phyloP scores from a whole-genome alignment of 1,140 invertebrate species.

The Globodera ellingtonae region DNA sequence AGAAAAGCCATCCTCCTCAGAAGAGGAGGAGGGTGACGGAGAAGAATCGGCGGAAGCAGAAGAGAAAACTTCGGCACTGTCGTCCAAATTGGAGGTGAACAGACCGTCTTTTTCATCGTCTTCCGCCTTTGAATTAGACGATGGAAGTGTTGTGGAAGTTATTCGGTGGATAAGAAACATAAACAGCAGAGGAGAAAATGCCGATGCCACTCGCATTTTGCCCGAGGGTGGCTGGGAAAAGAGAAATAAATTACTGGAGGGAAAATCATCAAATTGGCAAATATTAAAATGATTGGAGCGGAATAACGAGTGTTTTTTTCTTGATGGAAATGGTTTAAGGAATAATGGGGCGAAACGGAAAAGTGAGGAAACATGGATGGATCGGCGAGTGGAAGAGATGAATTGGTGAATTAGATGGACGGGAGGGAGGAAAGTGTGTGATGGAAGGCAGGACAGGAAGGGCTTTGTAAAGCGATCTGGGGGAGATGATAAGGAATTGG shows the following conservation, averaged over 20 bases:
- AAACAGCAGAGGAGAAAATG: not conserved
- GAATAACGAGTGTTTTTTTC: not conserved
- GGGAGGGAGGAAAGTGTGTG: slow-evolving; percentile 1
- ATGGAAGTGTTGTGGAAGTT: not conserved
- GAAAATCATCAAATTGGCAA: not conserved
- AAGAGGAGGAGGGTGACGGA: not conserved
- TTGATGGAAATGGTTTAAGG: not conserved
- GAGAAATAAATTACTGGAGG: not conserved
- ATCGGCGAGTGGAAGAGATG: not conserved
- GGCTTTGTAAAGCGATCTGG: slow-evolving; percentile 1
- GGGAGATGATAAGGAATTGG: slow-evolving; percentile 1
- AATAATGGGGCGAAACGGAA: slow-evolving; percentile 8
- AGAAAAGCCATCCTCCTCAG: not conserved
- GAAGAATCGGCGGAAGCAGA: not conserved
- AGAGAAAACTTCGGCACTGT: not conserved
- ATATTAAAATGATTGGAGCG: not conserved
- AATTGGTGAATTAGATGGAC: not conserved
- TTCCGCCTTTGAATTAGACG: not conserved
- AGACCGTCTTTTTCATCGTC: not conserved
- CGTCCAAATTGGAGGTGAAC: not conserved
- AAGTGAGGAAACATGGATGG: not conserved
- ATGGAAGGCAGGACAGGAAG: not conserved
- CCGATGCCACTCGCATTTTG: slow-evolving; percentile 6
- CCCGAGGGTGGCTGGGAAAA: not conserved
- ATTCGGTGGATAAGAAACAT: not conserved